Conservation (phyloP, 2,113 vertebrate genomes). For the Sebastes schlegelii region DNA sequence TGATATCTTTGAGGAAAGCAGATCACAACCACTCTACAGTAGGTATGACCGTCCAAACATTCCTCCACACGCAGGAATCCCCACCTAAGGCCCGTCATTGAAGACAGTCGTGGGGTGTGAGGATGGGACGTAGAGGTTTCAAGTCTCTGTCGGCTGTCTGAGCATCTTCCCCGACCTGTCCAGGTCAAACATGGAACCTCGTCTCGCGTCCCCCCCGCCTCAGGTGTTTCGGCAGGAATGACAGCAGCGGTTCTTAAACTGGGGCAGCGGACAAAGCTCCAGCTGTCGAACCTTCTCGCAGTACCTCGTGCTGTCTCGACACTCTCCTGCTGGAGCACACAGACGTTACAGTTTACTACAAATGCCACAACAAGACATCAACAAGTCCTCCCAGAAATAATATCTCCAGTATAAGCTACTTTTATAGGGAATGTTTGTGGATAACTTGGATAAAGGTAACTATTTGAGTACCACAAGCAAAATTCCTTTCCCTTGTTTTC, state of each 20-base stretch:
- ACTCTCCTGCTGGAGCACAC: constrained; percentile 85
- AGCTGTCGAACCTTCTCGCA: constrained; percentile 96
- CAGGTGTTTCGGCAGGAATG: constrained; percentile 91
- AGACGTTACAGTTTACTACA: constrained; percentile 6
- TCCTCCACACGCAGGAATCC: constrained; percentile 18
- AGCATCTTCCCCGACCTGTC: constrained; percentile 36
- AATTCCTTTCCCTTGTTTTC: background rate
- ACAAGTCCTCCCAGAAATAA: background rate
- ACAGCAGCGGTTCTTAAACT: constrained; percentile 95
- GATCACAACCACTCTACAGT: background rate
- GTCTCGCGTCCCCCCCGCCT: constrained; percentile 38
- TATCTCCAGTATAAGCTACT: background rate
- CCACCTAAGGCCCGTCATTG: constrained; percentile 1
- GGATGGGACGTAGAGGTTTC: constrained; percentile 32
- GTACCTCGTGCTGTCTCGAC: constrained; percentile 95
- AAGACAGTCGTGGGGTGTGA: constrained; percentile 20
- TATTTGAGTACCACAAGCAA: background rate
- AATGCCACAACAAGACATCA: background rate
- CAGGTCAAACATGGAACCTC: constrained; percentile 26
- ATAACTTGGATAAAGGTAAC: background rate
- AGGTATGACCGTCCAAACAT: constrained; percentile 29
- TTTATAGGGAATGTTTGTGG: background rate
- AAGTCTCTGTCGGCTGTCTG: constrained; percentile 38
- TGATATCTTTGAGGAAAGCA: constrained; percentile 18
- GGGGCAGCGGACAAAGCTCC: constrained; percentile 92